Base-by-base conservation (phyloP, 2,888 invertebrate genomes). In the Caradrina clavipalpis region DNA sequence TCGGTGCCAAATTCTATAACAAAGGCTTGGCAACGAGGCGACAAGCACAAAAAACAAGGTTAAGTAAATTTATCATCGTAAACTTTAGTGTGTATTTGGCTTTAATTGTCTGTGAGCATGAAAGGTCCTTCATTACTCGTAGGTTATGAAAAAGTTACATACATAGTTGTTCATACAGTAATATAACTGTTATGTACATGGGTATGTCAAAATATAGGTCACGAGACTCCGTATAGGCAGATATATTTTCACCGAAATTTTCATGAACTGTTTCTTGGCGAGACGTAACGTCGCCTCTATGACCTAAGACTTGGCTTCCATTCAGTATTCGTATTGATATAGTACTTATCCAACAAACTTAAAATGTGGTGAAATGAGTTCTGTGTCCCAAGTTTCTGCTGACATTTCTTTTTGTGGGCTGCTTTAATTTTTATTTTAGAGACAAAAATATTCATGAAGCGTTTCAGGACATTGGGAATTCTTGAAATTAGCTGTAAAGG, bases 231-330 rank as follows among this genome's bases (percentile, higher is more conserved):
- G 42, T 19, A 13, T 26, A 31, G 22, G 45, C 21, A 58, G 58
- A 62, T 69, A 76, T 66, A 57, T 75, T 63, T 75, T 56, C 60
- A 65, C 45, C 53, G 10, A 58, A n/a, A 69, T 59, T 77, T 82
- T 82, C 73, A 84, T 77, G 63, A 55, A 69, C 69, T 73, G 61
- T 69, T 75, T 75, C 73, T 83, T 85, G 83, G 85, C 83, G 74
- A 81, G 83, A 85, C 83, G 45, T 50, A n/a, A 13, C 63, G 83
- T 75, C 83, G 85, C 81, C 83, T 64, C 13, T 56, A 47, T 77
- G 83, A 83, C 81, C 83, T 55, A 57, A 70, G 70, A 84, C 71
- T 83, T 80, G 83, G 79, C 79, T 76, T 64, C 19, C 45, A 76
- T 81, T 79, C 79, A 69, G 77, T 65, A 69, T 57, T 58, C 59